Evolutionary conservation across 2,888 invertebrate genomes (phyloP).

Genomic region (Pandemis corylana): DNA sequence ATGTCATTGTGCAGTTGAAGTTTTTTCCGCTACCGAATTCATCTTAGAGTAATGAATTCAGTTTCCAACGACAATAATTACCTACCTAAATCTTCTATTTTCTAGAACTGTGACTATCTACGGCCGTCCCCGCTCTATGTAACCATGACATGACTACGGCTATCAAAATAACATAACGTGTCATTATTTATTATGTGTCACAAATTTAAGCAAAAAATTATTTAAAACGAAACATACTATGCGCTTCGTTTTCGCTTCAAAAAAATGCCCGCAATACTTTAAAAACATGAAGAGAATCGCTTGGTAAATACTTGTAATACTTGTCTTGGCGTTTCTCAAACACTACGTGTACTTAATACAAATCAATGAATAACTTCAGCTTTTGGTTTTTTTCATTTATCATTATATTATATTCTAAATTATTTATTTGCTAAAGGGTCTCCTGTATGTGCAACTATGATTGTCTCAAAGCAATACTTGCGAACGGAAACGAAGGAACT

Average conservation of each 20-base stretch:
- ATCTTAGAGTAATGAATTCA: too few relatives aligned
- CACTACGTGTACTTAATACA: not conserved
- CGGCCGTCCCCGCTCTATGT: not conserved
- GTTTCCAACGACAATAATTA: not conserved
- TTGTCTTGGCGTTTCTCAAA: not conserved
- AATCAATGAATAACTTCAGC: too few relatives aligned
- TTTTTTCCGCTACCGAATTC: too few relatives aligned
- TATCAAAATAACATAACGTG: not conserved
- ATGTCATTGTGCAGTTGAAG: too few relatives aligned
- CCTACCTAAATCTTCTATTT: not conserved
- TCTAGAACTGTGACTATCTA: not conserved
- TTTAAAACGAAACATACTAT: slow-evolving; percentile 67
- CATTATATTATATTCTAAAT: too few relatives aligned
- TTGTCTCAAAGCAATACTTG: too few relatives aligned
- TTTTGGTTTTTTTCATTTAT: too few relatives aligned
- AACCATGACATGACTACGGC: not conserved
- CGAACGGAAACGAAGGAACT: too few relatives aligned
- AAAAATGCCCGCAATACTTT: slow-evolving; percentile 74
- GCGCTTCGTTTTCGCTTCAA: slow-evolving; percentile 71
- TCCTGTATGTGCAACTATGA: too few relatives aligned
- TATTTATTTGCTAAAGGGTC: too few relatives aligned
- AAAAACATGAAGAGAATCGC: slow-evolving; percentile 78
- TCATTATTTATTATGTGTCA: not conserved
- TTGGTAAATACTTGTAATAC: slow-evolving; percentile 56
- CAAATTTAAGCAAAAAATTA: slow-evolving; percentile 52